Evolutionary conservation across 2,888 invertebrate genomes (phyloP).

Genomic region (Mayetiola destructor): DNA sequence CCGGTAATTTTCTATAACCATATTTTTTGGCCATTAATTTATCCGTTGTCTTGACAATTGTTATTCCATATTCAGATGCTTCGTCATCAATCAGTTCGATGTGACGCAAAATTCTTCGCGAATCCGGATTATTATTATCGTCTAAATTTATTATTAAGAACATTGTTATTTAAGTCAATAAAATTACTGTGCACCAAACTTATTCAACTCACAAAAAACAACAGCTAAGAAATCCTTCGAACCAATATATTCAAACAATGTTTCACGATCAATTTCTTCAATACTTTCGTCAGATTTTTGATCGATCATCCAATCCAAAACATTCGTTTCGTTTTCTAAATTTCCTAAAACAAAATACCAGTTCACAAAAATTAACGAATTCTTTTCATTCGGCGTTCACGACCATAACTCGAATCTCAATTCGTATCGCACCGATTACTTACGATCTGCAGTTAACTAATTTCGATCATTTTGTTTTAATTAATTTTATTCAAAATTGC

Average conservation of each 20-base stretch:
- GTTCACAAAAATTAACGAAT: neutral
- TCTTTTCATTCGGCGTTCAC: neutral
- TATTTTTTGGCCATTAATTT: slow-evolving; percentile 86
- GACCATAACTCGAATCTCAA: neutral
- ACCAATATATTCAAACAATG: slow-evolving; percentile 68
- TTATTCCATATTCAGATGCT: slow-evolving; percentile 80
- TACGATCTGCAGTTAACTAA: slow-evolving; percentile 14
- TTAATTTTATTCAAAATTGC: too few relatives aligned
- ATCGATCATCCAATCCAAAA: slow-evolving; percentile 80
- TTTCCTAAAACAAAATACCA: slow-evolving; percentile 42
- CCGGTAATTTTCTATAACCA: slow-evolving; percentile 77
- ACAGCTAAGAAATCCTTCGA: slow-evolving; percentile 85
- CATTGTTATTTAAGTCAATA: too few relatives aligned
- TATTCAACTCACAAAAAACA: slow-evolving; percentile 66
- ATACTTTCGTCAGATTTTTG: slow-evolving; percentile 87
- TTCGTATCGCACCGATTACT: neutral
- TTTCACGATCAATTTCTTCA: slow-evolving; percentile 73
- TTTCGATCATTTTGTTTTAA: neutral
- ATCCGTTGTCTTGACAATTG: slow-evolving; percentile 76
- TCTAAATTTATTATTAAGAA: slow-evolving; percentile 38
- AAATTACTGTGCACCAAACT: neutral
- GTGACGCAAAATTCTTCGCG: slow-evolving; percentile 66
- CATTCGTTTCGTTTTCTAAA: slow-evolving; percentile 61
- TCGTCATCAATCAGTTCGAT: slow-evolving; percentile 85
- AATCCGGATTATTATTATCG: slow-evolving; percentile 67